phyloP scores from a whole-genome alignment of 2,888 invertebrate genomes.

The Apomyelois bistriatella region DNA sequence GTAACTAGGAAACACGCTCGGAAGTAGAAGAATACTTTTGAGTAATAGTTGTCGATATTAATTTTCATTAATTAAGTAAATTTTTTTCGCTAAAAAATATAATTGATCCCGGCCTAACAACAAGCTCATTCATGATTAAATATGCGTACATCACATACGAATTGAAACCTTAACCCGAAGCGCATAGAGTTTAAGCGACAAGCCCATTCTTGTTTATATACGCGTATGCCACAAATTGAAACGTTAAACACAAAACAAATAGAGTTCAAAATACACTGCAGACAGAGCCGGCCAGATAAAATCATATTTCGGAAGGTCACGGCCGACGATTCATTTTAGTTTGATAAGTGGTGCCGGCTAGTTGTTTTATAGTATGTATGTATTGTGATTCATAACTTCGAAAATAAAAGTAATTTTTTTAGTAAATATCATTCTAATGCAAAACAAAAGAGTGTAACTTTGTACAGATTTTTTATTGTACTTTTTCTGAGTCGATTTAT shows the following conservation, averaged over 20 bases:
- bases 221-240: neutral
- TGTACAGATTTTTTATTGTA: too few relatives aligned
- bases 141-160: too few relatives aligned
- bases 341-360: neutral
- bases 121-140: neutral
- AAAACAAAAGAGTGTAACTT: too few relatives aligned
- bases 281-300: neutral
- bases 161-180: too few relatives aligned
- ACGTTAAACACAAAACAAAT: neutral
- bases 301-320: slow-evolving; percentile 1
- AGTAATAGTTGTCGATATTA: too few relatives aligned
- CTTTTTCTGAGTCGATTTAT: too few relatives aligned
- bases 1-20: too few relatives aligned
- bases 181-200: too few relatives aligned
- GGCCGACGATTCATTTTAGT: neutral
- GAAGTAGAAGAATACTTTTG: too few relatives aligned
- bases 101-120: neutral
- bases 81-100: too few relatives aligned
- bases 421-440: too few relatives aligned
- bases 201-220: neutral
- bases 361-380: neutral
- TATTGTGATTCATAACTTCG: neutral
- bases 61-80: too few relatives aligned
- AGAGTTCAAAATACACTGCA: neutral
- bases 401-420: neutral